These are phyloP conservation scores for Sinotaia quadrata DNA, from an alignment of 2,888 invertebrate genomes.

Conservation along the genomic window DNA sequence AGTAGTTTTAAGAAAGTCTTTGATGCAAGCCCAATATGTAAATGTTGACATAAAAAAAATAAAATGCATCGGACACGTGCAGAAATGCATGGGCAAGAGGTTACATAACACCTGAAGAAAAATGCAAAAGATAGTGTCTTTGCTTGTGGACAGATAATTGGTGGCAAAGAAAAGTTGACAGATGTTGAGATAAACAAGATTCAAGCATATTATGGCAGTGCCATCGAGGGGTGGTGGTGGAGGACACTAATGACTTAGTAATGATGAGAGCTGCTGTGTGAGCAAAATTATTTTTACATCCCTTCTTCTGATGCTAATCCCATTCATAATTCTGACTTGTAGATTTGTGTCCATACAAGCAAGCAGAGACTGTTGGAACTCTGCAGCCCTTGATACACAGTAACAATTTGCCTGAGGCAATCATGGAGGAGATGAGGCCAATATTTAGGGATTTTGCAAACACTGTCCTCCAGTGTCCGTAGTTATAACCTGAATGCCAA, in stretches of 20 bases:
- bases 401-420: background rate
- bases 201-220: constrained; percentile 14
- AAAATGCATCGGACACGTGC: constrained; percentile 24
- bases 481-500: background rate
- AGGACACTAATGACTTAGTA: constrained; percentile 5
- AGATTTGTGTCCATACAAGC: too few relatives aligned
- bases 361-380: too few relatives aligned
- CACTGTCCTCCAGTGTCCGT: background rate
- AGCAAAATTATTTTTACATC: background rate
- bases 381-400: too few relatives aligned
- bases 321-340: constrained; percentile 1
- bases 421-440: background rate
- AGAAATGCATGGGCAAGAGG: constrained; percentile 15
- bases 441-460: background rate
- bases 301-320: constrained; percentile 4
- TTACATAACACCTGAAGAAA: background rate
- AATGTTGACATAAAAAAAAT: background rate
- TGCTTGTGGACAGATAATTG: constrained; percentile 13
- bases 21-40: constrained; percentile 6
- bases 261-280: background rate
- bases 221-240: background rate
- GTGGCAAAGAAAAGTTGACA: constrained; percentile 9
- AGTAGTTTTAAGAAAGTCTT: constrained; percentile 18
- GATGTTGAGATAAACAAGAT: constrained; percentile 13
- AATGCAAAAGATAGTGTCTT: constrained; percentile 8